phyloP scores from a whole-genome alignment of 2,113 vertebrate species.

The Cinclus mexicanus region DNA sequence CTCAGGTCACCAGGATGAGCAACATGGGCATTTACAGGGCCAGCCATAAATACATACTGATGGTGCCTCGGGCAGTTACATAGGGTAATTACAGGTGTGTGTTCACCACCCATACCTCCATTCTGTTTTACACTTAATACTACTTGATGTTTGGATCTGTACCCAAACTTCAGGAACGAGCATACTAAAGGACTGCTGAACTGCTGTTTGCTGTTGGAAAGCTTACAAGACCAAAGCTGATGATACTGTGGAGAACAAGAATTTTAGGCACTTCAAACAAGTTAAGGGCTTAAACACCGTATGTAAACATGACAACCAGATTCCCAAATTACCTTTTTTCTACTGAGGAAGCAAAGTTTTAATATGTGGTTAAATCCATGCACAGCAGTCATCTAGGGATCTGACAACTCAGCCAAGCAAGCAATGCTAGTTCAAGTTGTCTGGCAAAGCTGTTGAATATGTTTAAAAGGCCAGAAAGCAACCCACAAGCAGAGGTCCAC shows the following conservation, averaged over 20 bases:
- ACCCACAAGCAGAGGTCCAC: neutral
- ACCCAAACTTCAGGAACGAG: neutral
- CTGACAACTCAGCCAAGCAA: neutral
- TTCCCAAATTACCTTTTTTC: neutral
- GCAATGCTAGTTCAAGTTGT: neutral
- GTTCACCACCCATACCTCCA: neutral
- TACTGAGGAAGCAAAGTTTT: neutral
- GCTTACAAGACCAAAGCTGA: neutral
- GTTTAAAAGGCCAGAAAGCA: neutral
- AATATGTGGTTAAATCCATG: neutral
- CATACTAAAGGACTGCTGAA: neutral
- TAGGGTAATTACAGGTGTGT: neutral
- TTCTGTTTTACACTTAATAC: neutral
- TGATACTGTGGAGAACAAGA: neutral
- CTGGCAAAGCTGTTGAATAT: neutral
- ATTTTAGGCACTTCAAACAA: neutral
- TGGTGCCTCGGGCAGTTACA: neutral
- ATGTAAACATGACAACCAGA: neutral
- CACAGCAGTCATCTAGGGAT: neutral
- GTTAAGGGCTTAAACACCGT: neutral
- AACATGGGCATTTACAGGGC: accelerated
- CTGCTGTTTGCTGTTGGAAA: neutral
- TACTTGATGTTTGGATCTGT: neutral
- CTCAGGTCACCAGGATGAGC: accelerated
- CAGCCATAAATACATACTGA: neutral